phyloP scores from a whole-genome alignment of 2,888 invertebrate species.

The Dione juno region DNA sequence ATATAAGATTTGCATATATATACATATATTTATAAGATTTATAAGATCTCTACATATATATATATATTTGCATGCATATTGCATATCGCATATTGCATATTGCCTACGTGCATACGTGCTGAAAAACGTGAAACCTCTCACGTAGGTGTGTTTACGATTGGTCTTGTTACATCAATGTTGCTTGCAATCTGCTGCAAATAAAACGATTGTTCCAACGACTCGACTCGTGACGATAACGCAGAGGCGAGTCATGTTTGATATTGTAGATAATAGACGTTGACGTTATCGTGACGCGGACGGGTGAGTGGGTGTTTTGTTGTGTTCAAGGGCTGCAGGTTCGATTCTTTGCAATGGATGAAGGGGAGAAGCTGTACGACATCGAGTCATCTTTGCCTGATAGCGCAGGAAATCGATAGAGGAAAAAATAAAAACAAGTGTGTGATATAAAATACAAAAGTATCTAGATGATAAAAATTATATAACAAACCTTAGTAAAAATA shows the following conservation, averaged over 20 bases:
- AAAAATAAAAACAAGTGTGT: too few species aligned
- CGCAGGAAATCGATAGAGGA: too few species aligned
- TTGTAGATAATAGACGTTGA: background rate
- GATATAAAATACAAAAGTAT: too few species aligned
- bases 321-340: background rate
- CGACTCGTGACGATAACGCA: constrained; percentile 4
- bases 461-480: too few species aligned
- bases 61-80: background rate
- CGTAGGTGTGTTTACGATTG: constrained; percentile 19
- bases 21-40: too few species aligned
- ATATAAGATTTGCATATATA: background rate
- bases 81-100: background rate
- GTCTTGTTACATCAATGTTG: constrained; percentile 13
- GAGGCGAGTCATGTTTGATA: background rate
- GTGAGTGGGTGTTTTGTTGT: background rate
- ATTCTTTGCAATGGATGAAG: background rate
- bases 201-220: constrained; percentile 19
- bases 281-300: background rate
- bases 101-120: constrained; percentile 11
- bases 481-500: background rate
- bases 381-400: too few species aligned
- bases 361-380: too few species aligned
- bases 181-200: constrained; percentile 6
- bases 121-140: constrained; percentile 19
- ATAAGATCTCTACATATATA: too few species aligned